phyloP scores from a whole-genome alignment of 2,888 invertebrate species.

The Pterobdella sp. region DNA sequence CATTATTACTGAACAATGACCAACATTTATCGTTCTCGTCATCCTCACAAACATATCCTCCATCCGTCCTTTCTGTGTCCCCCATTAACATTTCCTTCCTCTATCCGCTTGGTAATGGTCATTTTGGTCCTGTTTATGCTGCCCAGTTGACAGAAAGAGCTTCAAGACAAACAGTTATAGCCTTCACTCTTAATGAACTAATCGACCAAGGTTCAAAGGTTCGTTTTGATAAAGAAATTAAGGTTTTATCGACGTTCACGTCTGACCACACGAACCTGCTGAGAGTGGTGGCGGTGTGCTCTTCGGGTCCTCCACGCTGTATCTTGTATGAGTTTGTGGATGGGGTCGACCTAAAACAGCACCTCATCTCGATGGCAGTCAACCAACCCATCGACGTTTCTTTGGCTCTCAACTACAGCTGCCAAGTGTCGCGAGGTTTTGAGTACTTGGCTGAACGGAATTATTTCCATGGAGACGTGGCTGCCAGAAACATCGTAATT shows the following conservation, averaged over 20 bases:
- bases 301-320: slow-evolving; percentile 17
- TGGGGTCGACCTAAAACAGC: slow-evolving; percentile 25
- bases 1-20: background rate
- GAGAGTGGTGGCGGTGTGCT: slow-evolving; percentile 17
- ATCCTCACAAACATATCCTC: slow-evolving; percentile 5
- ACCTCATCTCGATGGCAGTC: slow-evolving; percentile 4
- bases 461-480: slow-evolving; percentile 25
- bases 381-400: background rate
- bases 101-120: slow-evolving; percentile 25
- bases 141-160: slow-evolving; percentile 12
- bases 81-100: slow-evolving; percentile 23
- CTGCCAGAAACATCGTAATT: slow-evolving; percentile 22
- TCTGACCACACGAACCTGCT: slow-evolving; percentile 23
- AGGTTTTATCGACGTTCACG: slow-evolving; percentile 5
- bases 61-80: slow-evolving; percentile 6
- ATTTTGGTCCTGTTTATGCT: slow-evolving; percentile 25
- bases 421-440: slow-evolving; percentile 21
- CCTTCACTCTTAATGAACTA: slow-evolving; percentile 16
- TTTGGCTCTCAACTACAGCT: slow-evolving; percentile 23
- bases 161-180: slow-evolving; percentile 5
- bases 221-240: slow-evolving; percentile 20
- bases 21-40: background rate
- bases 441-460: slow-evolving; percentile 23
- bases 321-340: slow-evolving; percentile 25
- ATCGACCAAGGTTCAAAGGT: slow-evolving; percentile 12